A percentile compares a stretch with the other conserved stretches of the same genome.
These are phyloP conservation scores for Orthonyx spaldingii DNA, from an alignment of 2,113 vertebrate genomes.

Conservation along the genomic window DNA sequence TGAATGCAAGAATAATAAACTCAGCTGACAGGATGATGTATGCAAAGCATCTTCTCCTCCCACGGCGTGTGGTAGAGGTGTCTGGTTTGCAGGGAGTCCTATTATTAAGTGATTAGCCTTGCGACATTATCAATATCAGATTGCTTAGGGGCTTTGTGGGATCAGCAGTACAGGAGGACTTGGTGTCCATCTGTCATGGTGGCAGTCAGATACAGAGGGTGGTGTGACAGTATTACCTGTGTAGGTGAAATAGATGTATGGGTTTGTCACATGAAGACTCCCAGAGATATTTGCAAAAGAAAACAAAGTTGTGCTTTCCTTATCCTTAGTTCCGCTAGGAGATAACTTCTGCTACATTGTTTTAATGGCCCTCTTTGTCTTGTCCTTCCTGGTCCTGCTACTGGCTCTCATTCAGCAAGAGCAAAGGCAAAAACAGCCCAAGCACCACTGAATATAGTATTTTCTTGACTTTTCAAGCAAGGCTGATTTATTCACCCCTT, in stretches of 20 bases:
- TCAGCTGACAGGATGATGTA: slow-evolving; percentile 74
- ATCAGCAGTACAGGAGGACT: slow-evolving; percentile 16
- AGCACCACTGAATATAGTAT: background rate
- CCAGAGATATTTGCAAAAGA: background rate
- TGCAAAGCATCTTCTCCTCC: slow-evolving; percentile 71
- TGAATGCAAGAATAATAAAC: slow-evolving; percentile 76
- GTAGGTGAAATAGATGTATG: background rate
- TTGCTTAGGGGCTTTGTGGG: slow-evolving; percentile 56
- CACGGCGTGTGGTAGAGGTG: slow-evolving; percentile 44
- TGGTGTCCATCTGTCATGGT: background rate
- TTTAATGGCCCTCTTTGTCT: background rate
- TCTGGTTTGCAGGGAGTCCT: slow-evolving; percentile 61
- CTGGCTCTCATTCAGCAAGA: background rate
- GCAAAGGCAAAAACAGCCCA: background rate
- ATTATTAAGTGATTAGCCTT: slow-evolving; percentile 70
- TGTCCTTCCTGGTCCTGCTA: background rate
- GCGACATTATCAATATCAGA: slow-evolving; percentile 61
- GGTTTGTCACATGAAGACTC: background rate
- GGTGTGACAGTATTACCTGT: background rate
- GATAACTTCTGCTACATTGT: background rate
- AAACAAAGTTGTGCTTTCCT: background rate
- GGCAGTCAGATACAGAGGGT: background rate
- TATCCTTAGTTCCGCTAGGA: background rate
- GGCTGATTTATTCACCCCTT: background rate
- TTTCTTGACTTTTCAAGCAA: slow-evolving; percentile 30